Evolutionary conservation across 1,140 invertebrate species (phyloP), one percentile per base, ranked within the genome.

Genomic region (Drosophila nigrodunni): DNA sequence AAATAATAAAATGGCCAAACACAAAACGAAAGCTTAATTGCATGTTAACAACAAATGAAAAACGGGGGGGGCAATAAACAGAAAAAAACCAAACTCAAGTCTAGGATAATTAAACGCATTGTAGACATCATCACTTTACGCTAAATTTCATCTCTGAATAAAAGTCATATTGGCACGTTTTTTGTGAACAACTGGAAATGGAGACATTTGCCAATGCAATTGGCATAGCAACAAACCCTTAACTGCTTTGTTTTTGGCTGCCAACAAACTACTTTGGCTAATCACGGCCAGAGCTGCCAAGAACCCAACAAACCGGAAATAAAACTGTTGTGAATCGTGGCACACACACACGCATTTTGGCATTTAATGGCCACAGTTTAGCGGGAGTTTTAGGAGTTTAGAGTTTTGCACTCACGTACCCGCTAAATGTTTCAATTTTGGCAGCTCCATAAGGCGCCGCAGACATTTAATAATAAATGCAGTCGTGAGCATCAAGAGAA

Each of bases 381-480:
- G 13, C 11, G 21, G 21, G 47, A 25, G 15, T 15, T 7, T 49
- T 34, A 7, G 52, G 6, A 21, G 57, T 3, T 67, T 35, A 9
- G 13, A n/a, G 34, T 37, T 69, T 34, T 13, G 69, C 57, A 58
- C 50, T 61, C 82, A 87, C 82, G 78, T 87, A 82, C 39, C 68
- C 59, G 39, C 77, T 74, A 75, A 87, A 89, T 87, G 83, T 83
- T 87, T 87, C 83, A 89, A 87, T 87, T 86, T 83, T 88, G 83
- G 83, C 82, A 82, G 85, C 72, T 74, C 78, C 70, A 86, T 78
- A 69, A 78, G 72, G 61, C 66, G 73, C 76, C 77, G 58, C 80
- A 78, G 67, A 89, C 85, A 80, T 83, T 87, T 87, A 74, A 87
- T 87, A 88, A 80, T 46, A 83, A 80, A 83, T 60, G 85, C 83